phyloP scores from a whole-genome alignment of 2,888 invertebrate species.

The Masnerella sp. region DNA sequence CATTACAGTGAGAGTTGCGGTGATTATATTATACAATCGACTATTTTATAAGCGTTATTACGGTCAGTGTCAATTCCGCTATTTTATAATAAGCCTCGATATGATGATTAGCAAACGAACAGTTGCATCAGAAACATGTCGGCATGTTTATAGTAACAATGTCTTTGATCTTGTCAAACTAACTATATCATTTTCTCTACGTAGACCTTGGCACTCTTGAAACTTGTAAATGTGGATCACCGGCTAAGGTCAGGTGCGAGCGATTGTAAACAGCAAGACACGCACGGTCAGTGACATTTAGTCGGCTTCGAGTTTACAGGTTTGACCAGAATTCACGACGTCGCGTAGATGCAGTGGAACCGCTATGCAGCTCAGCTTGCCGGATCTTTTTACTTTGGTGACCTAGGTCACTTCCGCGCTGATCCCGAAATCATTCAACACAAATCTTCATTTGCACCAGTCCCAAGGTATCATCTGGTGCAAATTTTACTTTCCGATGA shows the following conservation, averaged over 20 bases:
- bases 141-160: too few species aligned
- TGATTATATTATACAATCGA: too few species aligned
- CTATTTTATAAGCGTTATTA: too few species aligned
- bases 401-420: conserved; percentile 47
- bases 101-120: too few species aligned
- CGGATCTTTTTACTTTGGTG: conserved; percentile 35
- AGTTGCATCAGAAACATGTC: too few species aligned
- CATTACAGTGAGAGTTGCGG: too few species aligned
- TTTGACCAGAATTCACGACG: conserved; percentile 73
- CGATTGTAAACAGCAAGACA: conserved; percentile 29
- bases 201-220: too few species aligned
- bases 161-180: too few species aligned
- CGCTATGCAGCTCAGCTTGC: conserved; percentile 62
- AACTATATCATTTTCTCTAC: too few species aligned
- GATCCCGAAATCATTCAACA: conserved; percentile 27
- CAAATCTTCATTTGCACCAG: neutral
- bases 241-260: conserved; percentile 64
- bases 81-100: too few species aligned
- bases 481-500: conserved; percentile 28
- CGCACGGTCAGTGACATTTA: conserved; percentile 59
- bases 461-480: neutral
- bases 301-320: conserved; percentile 64
- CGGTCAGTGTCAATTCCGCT: too few species aligned
- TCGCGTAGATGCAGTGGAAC: conserved; percentile 66
- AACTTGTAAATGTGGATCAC: conserved; percentile 68